Percentiles rank a stretch among this genome's conserved stretches.
Conservation (phyloP, 2,888 invertebrate genomes). For the Frankliniella fusca region DNA sequence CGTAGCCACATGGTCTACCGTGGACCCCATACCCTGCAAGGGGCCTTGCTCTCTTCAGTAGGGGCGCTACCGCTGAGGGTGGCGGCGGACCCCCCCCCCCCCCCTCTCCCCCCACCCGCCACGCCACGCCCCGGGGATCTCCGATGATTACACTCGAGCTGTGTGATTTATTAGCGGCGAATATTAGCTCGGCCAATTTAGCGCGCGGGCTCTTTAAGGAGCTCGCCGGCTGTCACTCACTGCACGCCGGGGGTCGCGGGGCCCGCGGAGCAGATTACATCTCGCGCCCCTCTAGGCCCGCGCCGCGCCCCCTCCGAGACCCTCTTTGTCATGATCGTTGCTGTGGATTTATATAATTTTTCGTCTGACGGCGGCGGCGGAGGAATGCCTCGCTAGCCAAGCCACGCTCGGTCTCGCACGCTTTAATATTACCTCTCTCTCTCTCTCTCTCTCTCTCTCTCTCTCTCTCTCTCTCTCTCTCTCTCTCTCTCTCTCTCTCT, state of each 20-base stretch:
- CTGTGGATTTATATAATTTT: no score
- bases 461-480: no score
- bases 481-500: no score
- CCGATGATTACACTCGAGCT: not conserved
- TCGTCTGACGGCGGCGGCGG: no score
- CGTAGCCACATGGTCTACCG: not conserved
- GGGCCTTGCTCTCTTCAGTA: not conserved
- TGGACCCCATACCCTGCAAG: not conserved
- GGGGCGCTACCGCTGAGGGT: no score
- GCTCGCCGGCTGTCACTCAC: not conserved
- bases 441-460: no score
- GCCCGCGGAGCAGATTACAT: not conserved
- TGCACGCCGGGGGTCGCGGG: not conserved
- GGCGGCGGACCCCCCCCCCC: not conserved
- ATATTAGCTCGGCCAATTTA: not conserved
- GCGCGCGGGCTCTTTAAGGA: not conserved
- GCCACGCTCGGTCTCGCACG: no score
- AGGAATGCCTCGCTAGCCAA: no score
- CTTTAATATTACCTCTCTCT: no score
- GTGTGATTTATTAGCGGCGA: constrained; percentile 4
- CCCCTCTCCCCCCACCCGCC: not conserved
- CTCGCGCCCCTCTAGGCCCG: no score
- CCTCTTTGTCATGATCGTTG: not conserved
- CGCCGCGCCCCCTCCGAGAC: not conserved
- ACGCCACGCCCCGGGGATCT: not conserved